Evolutionary conservation across 2,888 invertebrate genomes (phyloP).

Genomic region (Zele albiditarsus): DNA sequence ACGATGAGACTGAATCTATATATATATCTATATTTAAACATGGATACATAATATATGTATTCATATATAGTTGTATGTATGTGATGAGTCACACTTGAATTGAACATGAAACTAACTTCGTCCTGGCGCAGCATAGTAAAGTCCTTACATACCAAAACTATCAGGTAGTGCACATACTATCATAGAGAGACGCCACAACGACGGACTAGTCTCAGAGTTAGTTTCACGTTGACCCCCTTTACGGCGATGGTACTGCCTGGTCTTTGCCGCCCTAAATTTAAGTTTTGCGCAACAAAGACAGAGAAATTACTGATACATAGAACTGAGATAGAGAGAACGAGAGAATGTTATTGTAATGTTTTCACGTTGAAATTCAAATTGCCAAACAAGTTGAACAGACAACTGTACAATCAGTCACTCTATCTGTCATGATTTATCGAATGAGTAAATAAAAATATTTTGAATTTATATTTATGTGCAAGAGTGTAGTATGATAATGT

Average conservation of each 20-base stretch:
- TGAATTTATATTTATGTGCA: too few relatives aligned
- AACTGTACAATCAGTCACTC: constrained; percentile 17
- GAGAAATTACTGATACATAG: constrained; percentile 14
- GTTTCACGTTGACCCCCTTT: constrained; percentile 37
- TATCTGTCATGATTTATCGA: background rate
- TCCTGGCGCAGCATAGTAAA: constrained; percentile 10
- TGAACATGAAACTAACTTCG: constrained; percentile 21
- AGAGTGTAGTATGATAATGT: too few relatives aligned
- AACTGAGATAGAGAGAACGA: too few relatives aligned
- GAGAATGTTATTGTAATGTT: background rate
- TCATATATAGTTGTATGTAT: background rate
- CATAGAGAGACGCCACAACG: background rate
- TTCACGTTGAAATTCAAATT: constrained; percentile 25
- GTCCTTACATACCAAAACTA: constrained; percentile 8
- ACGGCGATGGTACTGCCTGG: constrained; percentile 41
- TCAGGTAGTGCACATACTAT: background rate
- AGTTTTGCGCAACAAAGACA: constrained; percentile 27
- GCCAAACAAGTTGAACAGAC: constrained; percentile 5
- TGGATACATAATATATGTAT: background rate
- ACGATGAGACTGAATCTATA: background rate
- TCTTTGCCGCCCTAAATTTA: constrained; percentile 39
- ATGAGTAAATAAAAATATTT: background rate
- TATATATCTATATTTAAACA: background rate
- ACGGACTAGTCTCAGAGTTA: constrained; percentile 13
- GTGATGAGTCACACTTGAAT: constrained; percentile 7